phyloP scores from a whole-genome alignment of 2,797 vertebrate species.

The Periophthalmus magnuspinnatus region DNA sequence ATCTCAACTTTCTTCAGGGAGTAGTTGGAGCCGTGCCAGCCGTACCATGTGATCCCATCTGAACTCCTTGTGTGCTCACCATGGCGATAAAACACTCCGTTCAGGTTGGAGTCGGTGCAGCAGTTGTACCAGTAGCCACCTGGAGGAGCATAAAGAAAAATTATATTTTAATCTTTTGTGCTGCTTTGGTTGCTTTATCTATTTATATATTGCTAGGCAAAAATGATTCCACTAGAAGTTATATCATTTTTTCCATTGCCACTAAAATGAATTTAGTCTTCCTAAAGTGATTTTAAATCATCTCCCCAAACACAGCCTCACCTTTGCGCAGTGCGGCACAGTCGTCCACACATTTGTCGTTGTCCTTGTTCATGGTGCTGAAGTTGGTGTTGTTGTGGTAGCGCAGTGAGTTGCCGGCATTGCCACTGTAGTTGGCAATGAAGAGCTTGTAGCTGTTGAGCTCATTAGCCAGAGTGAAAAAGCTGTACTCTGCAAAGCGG shows the following conservation, averaged over 20 bases:
- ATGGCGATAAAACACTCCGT: constrained; percentile 89
- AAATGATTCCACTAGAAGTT: background rate
- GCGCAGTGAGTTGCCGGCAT: constrained; percentile 85
- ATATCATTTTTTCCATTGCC: background rate
- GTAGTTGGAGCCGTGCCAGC: constrained; percentile 93
- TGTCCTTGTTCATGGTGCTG: constrained; percentile 97
- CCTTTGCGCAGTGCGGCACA: constrained; percentile 92
- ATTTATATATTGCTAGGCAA: background rate
- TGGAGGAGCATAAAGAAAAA: constrained; percentile 48
- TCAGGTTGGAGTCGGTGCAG: constrained; percentile 98
- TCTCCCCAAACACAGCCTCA: constrained; percentile 40
- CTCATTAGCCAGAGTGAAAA: constrained; percentile 87
- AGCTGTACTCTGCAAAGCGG: constrained; percentile 86
- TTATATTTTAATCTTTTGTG: background rate
- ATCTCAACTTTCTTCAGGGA: constrained; percentile 94
- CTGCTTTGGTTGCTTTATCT: background rate
- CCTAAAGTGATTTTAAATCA: background rate
- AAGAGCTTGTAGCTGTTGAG: constrained; percentile 94
- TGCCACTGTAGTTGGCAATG: constrained; percentile 89
- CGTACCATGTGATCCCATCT: constrained; percentile 96
- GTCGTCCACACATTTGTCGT: constrained; percentile 95
- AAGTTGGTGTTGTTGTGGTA: constrained; percentile 99
- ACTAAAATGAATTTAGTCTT: background rate
- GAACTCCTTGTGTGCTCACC: constrained; percentile 85
- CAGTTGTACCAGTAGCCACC: constrained; percentile 99